Conservation (phyloP, 2,797 vertebrate species). For the Anableps anableps region DNA sequence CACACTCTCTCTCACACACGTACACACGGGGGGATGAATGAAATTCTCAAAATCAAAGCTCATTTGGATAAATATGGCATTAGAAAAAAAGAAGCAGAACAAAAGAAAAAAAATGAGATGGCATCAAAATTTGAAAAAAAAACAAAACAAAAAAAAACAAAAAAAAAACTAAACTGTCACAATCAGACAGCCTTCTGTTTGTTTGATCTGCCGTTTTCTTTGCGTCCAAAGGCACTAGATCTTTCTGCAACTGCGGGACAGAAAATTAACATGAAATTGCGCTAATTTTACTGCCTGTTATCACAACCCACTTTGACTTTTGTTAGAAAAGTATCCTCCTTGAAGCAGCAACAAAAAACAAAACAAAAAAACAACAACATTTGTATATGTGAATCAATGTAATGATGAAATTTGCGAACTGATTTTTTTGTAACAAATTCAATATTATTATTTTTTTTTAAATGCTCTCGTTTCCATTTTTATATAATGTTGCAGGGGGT, state of each 20-base stretch:
- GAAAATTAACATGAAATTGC: slow-evolving; percentile 57
- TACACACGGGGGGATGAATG: slow-evolving; percentile 42
- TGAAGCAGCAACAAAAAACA: not conserved
- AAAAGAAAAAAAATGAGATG: slow-evolving; percentile 56
- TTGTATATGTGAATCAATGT: slow-evolving; percentile 1
- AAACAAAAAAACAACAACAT: slow-evolving; percentile 33
- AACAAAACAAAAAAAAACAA: slow-evolving; percentile 23
- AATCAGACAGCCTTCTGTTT: slow-evolving; percentile 82
- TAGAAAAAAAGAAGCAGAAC: slow-evolving; percentile 29
- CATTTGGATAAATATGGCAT: slow-evolving; percentile 63
- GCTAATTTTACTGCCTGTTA: slow-evolving; percentile 55
- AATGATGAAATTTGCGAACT: slow-evolving; percentile 15
- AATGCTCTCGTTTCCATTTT: not conserved
- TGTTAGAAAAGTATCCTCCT: slow-evolving; percentile 12
- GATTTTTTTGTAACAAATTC: slow-evolving; percentile 34
- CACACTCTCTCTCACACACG: slow-evolving; percentile 31
- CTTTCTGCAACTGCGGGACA: slow-evolving; percentile 85
- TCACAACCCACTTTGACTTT: slow-evolving; percentile 31
- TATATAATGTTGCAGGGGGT: not conserved
- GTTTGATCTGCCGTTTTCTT: slow-evolving; percentile 90
- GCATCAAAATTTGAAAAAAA: slow-evolving; percentile 39
- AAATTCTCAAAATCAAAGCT: slow-evolving; percentile 46
- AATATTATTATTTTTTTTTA: slow-evolving; percentile 28
- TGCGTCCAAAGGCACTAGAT: slow-evolving; percentile 96
- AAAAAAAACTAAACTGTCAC: slow-evolving; percentile 52